Percentiles rank a stretch among this genome's conserved stretches.
Conservation (phyloP, 1,140 invertebrate genomes). For the Musca vetustissima region DNA sequence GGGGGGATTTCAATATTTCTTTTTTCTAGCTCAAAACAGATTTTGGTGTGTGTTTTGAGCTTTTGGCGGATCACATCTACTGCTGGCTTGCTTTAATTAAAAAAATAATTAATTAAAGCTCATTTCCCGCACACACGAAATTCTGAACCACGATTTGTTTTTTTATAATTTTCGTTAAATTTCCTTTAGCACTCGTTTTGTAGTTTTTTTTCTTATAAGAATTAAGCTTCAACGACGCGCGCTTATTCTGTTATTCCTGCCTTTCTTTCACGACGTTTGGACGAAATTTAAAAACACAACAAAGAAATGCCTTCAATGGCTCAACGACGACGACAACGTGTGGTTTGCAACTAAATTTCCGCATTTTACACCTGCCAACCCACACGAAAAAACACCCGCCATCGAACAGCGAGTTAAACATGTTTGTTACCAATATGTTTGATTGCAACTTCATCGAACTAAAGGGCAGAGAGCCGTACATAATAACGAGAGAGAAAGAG, state of each 20-base stretch:
- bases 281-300: too few relatives aligned
- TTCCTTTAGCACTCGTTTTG: too few relatives aligned
- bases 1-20: too few relatives aligned
- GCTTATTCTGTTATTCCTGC: background rate
- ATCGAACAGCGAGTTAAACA: background rate
- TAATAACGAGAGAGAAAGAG: background rate
- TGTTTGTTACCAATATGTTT: background rate
- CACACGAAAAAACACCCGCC: background rate
- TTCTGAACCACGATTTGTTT: too few relatives aligned
- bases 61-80: too few relatives aligned
- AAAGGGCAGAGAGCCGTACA: background rate
- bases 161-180: too few relatives aligned
- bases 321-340: slow-evolving; percentile 5
- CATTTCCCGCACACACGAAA: too few relatives aligned
- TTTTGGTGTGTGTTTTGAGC: too few relatives aligned
- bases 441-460: background rate
- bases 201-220: background rate
- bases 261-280: background rate
- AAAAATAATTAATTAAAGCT: too few relatives aligned
- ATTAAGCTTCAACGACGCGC: background rate
- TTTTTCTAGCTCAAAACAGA: too few relatives aligned
- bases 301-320: background rate
- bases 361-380: slow-evolving; percentile 12
- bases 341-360: slow-evolving; percentile 20
- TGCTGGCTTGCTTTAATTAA: too few relatives aligned